Percentiles rank a stretch among this genome's conserved stretches.
phyloP scores from a whole-genome alignment of 2,797 vertebrate genomes.

The Hozukius guyotensis region DNA sequence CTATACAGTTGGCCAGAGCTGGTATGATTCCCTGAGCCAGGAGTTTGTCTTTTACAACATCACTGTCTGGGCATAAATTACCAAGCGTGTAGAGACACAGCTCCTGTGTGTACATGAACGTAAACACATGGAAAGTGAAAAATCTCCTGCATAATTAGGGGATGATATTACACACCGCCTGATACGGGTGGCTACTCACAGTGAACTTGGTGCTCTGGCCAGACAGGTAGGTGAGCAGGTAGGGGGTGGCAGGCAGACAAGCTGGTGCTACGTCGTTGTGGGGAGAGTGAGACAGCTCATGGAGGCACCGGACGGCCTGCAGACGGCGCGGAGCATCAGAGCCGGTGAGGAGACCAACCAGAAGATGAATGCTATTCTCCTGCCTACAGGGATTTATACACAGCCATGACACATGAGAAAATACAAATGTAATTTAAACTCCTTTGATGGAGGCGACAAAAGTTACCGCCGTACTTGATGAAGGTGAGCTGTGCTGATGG shows the following conservation, averaged over 20 bases:
- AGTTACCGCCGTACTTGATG: constrained; percentile 81
- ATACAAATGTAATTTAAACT: not conserved
- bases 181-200: constrained; percentile 76
- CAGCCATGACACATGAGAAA: not conserved
- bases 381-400: constrained; percentile 74
- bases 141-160: not conserved
- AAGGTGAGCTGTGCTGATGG: constrained; percentile 87
- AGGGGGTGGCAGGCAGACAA: constrained; percentile 92
- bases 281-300: constrained; percentile 91
- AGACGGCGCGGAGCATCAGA: constrained; percentile 87
- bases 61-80: constrained; percentile 90
- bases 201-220: constrained; percentile 90
- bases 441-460: not conserved
- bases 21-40: constrained; percentile 93
- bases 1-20: constrained; percentile 87
- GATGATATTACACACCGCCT: not conserved
- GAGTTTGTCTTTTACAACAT: constrained; percentile 87
- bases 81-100: constrained; percentile 95
- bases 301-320: constrained; percentile 89
- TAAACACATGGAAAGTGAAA: not conserved
- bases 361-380: constrained; percentile 87
- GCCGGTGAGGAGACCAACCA: constrained; percentile 90
- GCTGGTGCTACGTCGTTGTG: constrained; percentile 83
- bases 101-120: constrained; percentile 83
- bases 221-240: constrained; percentile 94